Evolutionary conservation across 2,113 vertebrate species (phyloP), one percentile per base, ranked within the genome.

Genomic region (Vicugna pacos): DNA sequence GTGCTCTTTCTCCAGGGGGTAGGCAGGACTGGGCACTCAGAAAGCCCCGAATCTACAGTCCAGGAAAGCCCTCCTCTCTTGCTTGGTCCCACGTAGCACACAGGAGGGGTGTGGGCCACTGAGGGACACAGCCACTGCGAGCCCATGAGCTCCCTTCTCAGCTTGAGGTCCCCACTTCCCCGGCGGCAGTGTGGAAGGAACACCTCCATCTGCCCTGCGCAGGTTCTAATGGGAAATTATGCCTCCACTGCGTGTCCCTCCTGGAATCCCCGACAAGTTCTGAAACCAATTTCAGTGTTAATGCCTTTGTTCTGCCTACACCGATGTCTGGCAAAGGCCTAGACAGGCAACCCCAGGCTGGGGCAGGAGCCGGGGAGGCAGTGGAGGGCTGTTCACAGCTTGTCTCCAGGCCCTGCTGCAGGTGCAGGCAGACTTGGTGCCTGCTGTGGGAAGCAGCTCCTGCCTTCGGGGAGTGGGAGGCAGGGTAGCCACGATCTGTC

Each of bases 61-160:
- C 3, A 26, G 28, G 76, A 42, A 35, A 26, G 9, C 9, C 13
- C 35, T 70, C 19, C 73, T 52, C 14, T 42, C 50, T 22, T 26
- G 22, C 22, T 0, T 22, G 50, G 15, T 26, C 16, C 83, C 16
- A 0, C 12, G 69, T 42, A 28, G 16, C 22, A 7, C 22, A 28
- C 0, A 38, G 91, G 19, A 56, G 22, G 8, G 28, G 2, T 0
- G 0, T 48, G 65, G 54, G 19, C 3, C 28, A 42, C 46, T 24
- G 8, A 32, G 30, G 64, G 15, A 28, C 35, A 26, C 10, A 4
- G 56, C 24, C 24, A 2, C 32, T 3, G 0, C 60, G 6, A 76
- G 35, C 72, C 67, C 3, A 9, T 13, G 32, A 86, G 64, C 62
- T 69, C 1, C 0, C n/a, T 52, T 85, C 82, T 91, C 28, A 62